Conservation (phyloP, 2,888 invertebrate genomes). For the Pandemis cinnamomeana region DNA sequence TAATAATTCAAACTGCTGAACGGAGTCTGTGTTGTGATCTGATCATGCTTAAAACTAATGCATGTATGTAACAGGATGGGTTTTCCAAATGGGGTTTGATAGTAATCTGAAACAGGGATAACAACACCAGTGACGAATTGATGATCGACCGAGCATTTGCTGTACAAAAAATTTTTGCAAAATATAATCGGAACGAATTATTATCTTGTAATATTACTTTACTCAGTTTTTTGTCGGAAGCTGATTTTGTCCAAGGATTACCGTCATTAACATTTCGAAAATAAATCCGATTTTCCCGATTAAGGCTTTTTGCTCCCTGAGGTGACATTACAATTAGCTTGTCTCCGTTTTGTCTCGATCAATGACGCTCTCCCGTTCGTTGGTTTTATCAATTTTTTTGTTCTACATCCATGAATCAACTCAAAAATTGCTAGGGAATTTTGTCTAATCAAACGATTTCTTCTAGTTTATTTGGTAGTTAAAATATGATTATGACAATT, state of each 20-base stretch:
- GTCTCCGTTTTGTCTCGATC: neutral
- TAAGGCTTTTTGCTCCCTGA: neutral
- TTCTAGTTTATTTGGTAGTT: neutral
- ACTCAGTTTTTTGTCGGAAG: neutral
- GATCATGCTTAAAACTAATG: too few species aligned
- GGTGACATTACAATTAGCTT: constrained; percentile 33
- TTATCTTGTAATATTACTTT: neutral
- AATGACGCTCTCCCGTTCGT: constrained; percentile 15
- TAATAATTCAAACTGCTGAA: too few species aligned
- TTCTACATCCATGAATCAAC: neutral
- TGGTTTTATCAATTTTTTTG: constrained; percentile 12
- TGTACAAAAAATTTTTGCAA: too few species aligned
- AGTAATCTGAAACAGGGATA: too few species aligned
- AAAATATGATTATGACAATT: neutral
- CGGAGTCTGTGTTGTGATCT: too few species aligned
- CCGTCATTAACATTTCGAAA: constrained; percentile 3
- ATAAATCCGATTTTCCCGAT: constrained; percentile 18
- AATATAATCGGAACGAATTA: too few species aligned
- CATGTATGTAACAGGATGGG: too few species aligned
- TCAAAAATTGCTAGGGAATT: neutral
- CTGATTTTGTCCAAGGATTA: constrained; percentile 2
- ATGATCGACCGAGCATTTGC: too few species aligned
- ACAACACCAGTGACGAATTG: too few species aligned
- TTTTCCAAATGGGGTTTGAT: too few species aligned
- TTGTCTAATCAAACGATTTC: neutral